phyloP scores from a whole-genome alignment of 1,140 invertebrate species.

The Diachasmimorpha longicaudata region DNA sequence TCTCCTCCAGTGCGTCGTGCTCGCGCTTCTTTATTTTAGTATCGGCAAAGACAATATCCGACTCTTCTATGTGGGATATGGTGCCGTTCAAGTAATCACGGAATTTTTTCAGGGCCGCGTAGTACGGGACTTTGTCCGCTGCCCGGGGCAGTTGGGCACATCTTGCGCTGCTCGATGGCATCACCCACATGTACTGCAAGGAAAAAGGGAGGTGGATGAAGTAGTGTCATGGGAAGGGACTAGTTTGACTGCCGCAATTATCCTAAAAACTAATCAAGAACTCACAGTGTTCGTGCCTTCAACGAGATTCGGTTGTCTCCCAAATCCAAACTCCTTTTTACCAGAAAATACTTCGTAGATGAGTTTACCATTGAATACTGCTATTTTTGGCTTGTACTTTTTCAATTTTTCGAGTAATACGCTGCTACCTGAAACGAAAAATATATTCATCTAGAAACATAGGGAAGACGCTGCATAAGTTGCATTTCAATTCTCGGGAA shows the following conservation, averaged over 20 bases:
- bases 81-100: slow-evolving; percentile 92
- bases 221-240: too few relatives aligned
- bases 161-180: slow-evolving; percentile 96
- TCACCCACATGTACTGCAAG: slow-evolving; percentile 95
- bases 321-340: slow-evolving; percentile 97
- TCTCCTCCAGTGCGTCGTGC: slow-evolving; percentile 62
- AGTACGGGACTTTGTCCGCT: slow-evolving; percentile 97
- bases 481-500: not conserved
- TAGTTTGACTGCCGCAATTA: too few relatives aligned
- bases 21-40: slow-evolving; percentile 73
- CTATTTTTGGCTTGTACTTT: slow-evolving; percentile 94
- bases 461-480: too few relatives aligned
- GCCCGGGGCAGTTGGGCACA: slow-evolving; percentile 94
- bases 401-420: slow-evolving; percentile 90
- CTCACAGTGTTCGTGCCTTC: slow-evolving; percentile 94
- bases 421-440: slow-evolving; percentile 72
- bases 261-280: slow-evolving; percentile 25
- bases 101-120: slow-evolving; percentile 92
- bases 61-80: slow-evolving; percentile 86
- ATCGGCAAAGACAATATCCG: slow-evolving; percentile 90
- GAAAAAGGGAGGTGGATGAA: slow-evolving; percentile 28
- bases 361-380: slow-evolving; percentile 97
- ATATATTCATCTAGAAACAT: not conserved
- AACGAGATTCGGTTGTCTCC: slow-evolving; percentile 90
- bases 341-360: slow-evolving; percentile 98